phyloP scores from a whole-genome alignment of 2,888 invertebrate genomes.

The Cotesia congregata region DNA sequence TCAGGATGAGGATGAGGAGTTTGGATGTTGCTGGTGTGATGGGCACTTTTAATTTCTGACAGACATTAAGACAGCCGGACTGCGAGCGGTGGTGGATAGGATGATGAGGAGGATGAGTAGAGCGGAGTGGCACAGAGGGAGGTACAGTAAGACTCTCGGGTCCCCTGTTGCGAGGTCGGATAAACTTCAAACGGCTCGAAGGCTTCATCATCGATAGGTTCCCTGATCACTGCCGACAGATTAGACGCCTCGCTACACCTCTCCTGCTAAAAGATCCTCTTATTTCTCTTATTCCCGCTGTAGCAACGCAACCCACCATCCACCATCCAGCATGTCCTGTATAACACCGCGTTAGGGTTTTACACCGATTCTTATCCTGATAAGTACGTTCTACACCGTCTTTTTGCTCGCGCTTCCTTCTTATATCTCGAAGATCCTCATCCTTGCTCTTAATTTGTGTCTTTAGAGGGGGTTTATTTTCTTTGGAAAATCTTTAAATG shows the following conservation, averaged over 20 bases:
- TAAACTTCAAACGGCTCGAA: conserved; percentile 66
- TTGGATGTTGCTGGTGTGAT: conserved; percentile 6
- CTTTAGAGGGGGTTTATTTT: too few species aligned
- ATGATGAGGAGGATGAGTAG: conserved; percentile 52
- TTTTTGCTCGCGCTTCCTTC: not conserved
- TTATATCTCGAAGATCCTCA: too few species aligned
- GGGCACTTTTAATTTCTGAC: conserved; percentile 60
- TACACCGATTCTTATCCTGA: conserved; percentile 24
- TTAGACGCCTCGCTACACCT: conserved; percentile 63
- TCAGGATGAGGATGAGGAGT: conserved; percentile 38
- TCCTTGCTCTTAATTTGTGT: too few species aligned
- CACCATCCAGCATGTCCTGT: not conserved
- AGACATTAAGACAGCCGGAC: conserved; percentile 62
- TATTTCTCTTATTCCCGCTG: conserved; percentile 25
- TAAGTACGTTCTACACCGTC: conserved; percentile 20
- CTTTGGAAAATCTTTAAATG: too few species aligned
- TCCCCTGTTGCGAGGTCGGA: conserved; percentile 65
- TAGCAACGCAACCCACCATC: conserved; percentile 6
- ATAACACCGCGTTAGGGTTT: too few species aligned
- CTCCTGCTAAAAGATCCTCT: conserved; percentile 45
- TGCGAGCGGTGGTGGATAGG: conserved; percentile 57
- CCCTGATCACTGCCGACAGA: conserved; percentile 69
- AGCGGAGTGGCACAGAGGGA: conserved; percentile 50
- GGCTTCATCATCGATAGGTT: conserved; percentile 69
- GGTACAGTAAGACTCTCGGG: conserved; percentile 48